These are phyloP conservation scores for Gambelia wislizenii DNA, from an alignment of 2,797 vertebrate genomes.

Conservation along the genomic window DNA sequence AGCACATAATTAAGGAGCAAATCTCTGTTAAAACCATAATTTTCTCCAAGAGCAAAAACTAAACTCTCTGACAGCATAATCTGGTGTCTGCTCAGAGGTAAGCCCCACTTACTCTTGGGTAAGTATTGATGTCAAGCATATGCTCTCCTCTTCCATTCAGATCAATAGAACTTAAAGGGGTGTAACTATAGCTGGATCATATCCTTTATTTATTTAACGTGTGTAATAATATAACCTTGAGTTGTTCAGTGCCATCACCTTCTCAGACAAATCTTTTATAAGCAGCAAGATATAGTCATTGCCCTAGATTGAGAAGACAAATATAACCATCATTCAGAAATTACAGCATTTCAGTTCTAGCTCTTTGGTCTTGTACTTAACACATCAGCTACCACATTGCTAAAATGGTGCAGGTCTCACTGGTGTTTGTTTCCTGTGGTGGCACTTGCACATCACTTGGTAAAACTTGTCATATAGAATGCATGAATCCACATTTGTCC, in stretches of 20 bases:
- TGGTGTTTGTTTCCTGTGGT: conserved; percentile 76
- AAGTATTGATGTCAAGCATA: background rate
- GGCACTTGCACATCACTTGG: conserved; percentile 73
- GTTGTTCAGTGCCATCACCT: background rate
- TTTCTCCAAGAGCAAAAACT: background rate
- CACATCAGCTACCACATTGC: conserved; percentile 72
- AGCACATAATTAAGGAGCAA: conserved; percentile 13
- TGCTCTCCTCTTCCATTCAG: no score
- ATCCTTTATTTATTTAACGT: background rate
- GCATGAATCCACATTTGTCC: conserved; percentile 65
- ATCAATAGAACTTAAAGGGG: background rate
- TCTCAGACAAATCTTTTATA: conserved; percentile 5
- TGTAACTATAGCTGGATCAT: background rate
- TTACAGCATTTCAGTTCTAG: conserved; percentile 68
- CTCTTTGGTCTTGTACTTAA: conserved; percentile 72
- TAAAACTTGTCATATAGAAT: conserved; percentile 73
- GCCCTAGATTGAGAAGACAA: background rate
- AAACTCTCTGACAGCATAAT: background rate
- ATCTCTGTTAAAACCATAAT: conserved; percentile 34
- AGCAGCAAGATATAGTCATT: conserved; percentile 32
- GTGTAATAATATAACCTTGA: background rate
- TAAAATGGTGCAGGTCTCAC: conserved; percentile 72
- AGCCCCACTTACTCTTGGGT: background rate
- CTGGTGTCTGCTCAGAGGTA: background rate
- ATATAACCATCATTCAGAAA: conserved; percentile 60